Percentiles rank a stretch among this genome's conserved stretches.
Evolutionary conservation across 1,140 invertebrate species (phyloP).

Genomic region (Phenacoccus solenopsis): DNA sequence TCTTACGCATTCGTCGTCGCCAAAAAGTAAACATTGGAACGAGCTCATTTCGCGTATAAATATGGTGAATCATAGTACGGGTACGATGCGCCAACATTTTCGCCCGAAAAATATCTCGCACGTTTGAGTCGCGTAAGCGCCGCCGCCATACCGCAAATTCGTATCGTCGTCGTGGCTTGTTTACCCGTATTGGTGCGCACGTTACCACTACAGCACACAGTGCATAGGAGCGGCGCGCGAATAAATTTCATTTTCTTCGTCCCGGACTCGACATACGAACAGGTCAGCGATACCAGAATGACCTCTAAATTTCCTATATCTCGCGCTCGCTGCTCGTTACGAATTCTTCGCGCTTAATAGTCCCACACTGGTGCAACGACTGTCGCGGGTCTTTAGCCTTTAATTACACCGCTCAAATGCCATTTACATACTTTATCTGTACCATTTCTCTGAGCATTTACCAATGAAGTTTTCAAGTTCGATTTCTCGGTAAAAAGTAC

Average conservation of each 20-base stretch:
- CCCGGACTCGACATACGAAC: neutral
- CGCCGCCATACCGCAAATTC: too few species aligned
- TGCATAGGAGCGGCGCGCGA: too few species aligned
- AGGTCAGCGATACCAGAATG: neutral
- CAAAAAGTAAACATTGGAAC: too few species aligned
- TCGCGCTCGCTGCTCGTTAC: neutral
- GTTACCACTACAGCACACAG: neutral
- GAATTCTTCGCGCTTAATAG: neutral
- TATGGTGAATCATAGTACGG: neutral
- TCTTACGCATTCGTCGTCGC: too few species aligned
- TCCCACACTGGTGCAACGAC: too few species aligned
- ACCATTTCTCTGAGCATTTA: too few species aligned
- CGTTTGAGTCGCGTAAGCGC: neutral
- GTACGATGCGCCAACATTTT: neutral
- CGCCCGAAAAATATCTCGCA: neutral
- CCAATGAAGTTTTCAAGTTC: too few species aligned
- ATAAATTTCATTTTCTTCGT: neutral
- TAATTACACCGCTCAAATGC: too few species aligned
- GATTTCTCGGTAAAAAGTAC: too few species aligned
- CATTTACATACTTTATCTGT: too few species aligned
- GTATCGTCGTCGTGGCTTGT: too few species aligned
- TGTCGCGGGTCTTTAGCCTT: neutral
- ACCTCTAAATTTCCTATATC: neutral
- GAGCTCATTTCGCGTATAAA: neutral
- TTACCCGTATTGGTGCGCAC: too few species aligned